Evolutionary conservation across 2,888 invertebrate species (phyloP).

Genomic region (Euzophera pinguis): DNA sequence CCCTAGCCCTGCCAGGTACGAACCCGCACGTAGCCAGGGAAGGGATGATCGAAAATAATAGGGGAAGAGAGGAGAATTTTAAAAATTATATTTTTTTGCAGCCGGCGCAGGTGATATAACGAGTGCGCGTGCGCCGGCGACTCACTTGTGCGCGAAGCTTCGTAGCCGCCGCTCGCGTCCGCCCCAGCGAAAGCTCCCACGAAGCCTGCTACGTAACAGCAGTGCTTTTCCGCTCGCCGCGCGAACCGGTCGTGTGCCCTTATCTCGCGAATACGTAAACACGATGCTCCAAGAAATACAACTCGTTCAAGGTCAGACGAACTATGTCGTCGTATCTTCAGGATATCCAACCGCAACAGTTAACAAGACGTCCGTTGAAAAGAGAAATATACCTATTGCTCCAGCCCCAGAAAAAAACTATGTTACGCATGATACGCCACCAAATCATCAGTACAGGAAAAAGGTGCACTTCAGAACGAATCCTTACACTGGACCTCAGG

Average conservation of each 20-base stretch:
- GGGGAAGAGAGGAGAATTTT: slow-evolving; percentile 80
- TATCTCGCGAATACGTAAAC: slow-evolving; percentile 44
- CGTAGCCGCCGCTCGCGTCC: slow-evolving; percentile 58
- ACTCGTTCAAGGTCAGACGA: slow-evolving; percentile 77
- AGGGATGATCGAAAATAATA: slow-evolving; percentile 80
- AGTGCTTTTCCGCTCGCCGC: slow-evolving; percentile 61
- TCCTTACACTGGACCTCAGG: slow-evolving; percentile 83
- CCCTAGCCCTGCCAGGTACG: slow-evolving; percentile 69
- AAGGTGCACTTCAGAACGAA: slow-evolving; percentile 86
- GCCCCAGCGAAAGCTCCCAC: slow-evolving; percentile 44
- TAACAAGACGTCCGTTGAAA: slow-evolving; percentile 72
- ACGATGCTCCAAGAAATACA: slow-evolving; percentile 78
- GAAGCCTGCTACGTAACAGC: slow-evolving; percentile 44
- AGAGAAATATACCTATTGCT: slow-evolving; percentile 77
- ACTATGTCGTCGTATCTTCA: slow-evolving; percentile 81
- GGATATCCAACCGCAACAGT: slow-evolving; percentile 70
- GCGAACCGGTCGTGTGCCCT: slow-evolving; percentile 55
- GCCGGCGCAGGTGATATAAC: slow-evolving; percentile 80
- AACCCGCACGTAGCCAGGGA: slow-evolving; percentile 73
- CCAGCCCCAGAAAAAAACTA: slow-evolving; percentile 80
- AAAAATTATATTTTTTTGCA: slow-evolving; percentile 78
- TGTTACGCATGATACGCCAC: slow-evolving; percentile 74
- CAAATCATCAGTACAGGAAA: slow-evolving; percentile 83
- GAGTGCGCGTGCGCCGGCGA: slow-evolving; percentile 73
- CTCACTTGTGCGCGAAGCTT: slow-evolving; percentile 74